These are phyloP conservation scores for Acanthurus lineatus DNA, from an alignment of 2,797 vertebrate genomes.

Conservation along the genomic window DNA sequence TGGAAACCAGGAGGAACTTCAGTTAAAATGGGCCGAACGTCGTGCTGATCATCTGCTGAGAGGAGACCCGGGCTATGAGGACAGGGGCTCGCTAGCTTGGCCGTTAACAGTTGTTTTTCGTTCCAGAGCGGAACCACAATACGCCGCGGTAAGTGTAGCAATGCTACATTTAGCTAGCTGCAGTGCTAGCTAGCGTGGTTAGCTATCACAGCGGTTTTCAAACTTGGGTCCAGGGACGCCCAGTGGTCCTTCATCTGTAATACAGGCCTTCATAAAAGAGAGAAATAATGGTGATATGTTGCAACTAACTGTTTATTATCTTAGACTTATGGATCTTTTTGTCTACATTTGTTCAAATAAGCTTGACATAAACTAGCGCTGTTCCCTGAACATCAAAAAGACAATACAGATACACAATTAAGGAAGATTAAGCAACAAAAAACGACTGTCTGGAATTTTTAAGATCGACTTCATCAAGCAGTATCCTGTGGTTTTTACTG, in stretches of 20 bases:
- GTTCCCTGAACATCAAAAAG: no score
- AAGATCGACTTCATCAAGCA: not conserved
- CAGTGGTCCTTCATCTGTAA: not conserved
- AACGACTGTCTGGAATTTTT: not conserved
- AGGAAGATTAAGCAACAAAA: not conserved
- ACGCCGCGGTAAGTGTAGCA: constrained; percentile 75
- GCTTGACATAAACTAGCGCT: not conserved
- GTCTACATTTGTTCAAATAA: not conserved
- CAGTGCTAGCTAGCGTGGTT: constrained; percentile 4
- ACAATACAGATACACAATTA: not conserved
- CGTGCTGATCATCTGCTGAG: constrained; percentile 36
- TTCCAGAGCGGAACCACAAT: constrained; percentile 72
- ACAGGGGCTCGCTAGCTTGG: constrained; percentile 61
- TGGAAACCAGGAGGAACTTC: not conserved
- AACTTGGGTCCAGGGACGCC: constrained; percentile 8
- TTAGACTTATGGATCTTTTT: not conserved
- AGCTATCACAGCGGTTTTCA: not conserved
- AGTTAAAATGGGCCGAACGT: constrained; percentile 36
- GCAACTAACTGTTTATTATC: no score
- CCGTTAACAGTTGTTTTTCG: constrained; percentile 74
- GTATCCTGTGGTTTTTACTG: not conserved
- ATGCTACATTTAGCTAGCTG: constrained; percentile 20
- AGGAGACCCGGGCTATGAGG: constrained; percentile 67
- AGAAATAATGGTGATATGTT: not conserved
- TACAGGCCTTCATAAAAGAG: not conserved